phyloP scores from a whole-genome alignment of 2,113 vertebrate genomes.

The Microcebus jonahi region DNA sequence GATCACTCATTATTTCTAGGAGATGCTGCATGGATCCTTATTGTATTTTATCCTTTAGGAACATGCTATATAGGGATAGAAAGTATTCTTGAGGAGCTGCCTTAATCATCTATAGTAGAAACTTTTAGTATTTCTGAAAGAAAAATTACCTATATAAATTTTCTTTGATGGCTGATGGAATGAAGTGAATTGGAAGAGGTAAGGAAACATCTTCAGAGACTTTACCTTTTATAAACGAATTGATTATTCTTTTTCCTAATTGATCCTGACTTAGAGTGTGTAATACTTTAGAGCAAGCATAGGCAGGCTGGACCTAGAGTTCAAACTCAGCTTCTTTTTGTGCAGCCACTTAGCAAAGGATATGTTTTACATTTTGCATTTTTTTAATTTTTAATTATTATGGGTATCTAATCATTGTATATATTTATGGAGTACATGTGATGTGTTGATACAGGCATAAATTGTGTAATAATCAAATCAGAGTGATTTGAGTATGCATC shows the following conservation, averaged over 20 bases:
- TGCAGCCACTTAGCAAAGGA: neutral
- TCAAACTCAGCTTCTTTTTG: neutral
- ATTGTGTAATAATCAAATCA: too few relatives aligned
- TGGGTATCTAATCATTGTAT: too few relatives aligned
- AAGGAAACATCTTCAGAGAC: neutral
- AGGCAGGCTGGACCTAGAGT: neutral
- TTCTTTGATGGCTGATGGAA: neutral
- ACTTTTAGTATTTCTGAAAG: neutral
- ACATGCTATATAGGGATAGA: neutral
- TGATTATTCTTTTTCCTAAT: neutral
- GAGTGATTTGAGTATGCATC: too few relatives aligned
- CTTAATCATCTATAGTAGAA: neutral
- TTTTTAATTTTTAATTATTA: too few relatives aligned
- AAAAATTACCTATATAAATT: neutral
- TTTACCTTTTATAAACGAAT: neutral
- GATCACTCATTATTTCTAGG: neutral
- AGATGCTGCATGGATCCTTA: neutral
- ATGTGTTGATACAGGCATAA: too few relatives aligned
- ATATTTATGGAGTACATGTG: too few relatives aligned
- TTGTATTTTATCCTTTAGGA: neutral
- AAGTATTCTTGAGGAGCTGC: neutral
- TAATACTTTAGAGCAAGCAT: neutral
- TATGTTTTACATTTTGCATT: neutral
- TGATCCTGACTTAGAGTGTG: neutral
- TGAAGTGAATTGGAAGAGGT: conserved; percentile 15